phyloP scores from a whole-genome alignment of 2,113 vertebrate genomes.

The Ceyx cyanopectus region DNA sequence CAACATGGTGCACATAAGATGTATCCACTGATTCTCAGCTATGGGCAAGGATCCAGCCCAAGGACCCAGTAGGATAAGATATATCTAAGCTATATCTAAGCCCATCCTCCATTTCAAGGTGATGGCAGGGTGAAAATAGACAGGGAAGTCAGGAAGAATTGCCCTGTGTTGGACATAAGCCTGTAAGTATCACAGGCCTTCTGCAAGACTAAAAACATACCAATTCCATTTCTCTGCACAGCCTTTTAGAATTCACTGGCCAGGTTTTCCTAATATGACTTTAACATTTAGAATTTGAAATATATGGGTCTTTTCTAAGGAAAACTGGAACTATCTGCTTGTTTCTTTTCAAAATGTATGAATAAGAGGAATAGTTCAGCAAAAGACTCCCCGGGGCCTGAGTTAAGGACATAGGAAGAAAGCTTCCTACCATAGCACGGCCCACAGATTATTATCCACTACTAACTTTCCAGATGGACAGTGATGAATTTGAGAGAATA shows the following conservation, averaged over 20 bases:
- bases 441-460: too few relatives aligned
- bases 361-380: background rate
- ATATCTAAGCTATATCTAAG: background rate
- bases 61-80: accelerated
- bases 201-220: background rate
- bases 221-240: background rate
- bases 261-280: background rate
- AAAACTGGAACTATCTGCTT: background rate
- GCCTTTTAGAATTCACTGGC: background rate
- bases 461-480: too few relatives aligned
- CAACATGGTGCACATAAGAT: background rate
- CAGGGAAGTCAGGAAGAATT: background rate
- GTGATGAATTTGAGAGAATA: too few relatives aligned
- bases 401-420: too few relatives aligned
- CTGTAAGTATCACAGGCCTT: background rate
- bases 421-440: too few relatives aligned
- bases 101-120: background rate
- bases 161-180: background rate
- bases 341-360: background rate
- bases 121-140: background rate
- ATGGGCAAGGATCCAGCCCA: background rate
- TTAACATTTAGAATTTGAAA: background rate
- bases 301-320: background rate
- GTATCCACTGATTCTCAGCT: background rate
- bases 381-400: background rate